Percentiles rank a stretch among this genome's conserved stretches.
Conservation (phyloP, 2,113 vertebrate genomes). For the Clarias batrachus region DNA sequence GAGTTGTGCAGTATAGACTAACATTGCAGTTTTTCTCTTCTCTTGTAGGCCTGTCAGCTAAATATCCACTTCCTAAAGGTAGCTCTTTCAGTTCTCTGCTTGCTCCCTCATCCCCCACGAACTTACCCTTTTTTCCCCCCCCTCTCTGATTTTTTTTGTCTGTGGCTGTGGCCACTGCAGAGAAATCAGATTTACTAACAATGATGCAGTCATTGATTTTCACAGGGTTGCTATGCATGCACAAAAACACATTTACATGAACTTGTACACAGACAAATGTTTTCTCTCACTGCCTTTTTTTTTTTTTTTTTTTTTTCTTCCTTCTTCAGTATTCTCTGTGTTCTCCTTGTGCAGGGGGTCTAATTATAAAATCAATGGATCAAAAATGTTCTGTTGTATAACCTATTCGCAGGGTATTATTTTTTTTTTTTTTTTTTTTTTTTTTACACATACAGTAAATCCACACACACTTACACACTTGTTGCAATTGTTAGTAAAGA, state of each 20-base stretch:
- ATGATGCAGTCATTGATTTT: conserved; percentile 55
- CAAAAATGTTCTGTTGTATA: no score
- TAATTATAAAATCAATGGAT: conserved; percentile 88
- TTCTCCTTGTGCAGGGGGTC: conserved; percentile 61
- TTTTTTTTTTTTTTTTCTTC: conserved; percentile 11
- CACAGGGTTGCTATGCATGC: conserved; percentile 35
- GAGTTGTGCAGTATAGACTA: conserved; percentile 45
- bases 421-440: conserved; percentile 16
- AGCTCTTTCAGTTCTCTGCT: conserved; percentile 65
- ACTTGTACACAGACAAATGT: conserved; percentile 17
- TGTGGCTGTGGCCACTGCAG: conserved; percentile 66
- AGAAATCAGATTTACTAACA: conserved; percentile 75
- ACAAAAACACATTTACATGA: conserved; percentile 9
- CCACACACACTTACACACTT: conserved; percentile 36
- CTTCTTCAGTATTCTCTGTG: conserved; percentile 34
- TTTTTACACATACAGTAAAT: not conserved
- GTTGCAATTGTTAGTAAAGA: conserved; percentile 72
- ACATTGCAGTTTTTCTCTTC: conserved; percentile 64
- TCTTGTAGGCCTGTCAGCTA: conserved; percentile 82
- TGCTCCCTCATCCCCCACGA: conserved; percentile 53
- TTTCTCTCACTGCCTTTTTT: not conserved
- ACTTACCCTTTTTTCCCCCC: conserved; percentile 4
- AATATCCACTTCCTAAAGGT: conserved; percentile 83
- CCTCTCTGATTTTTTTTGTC: conserved; percentile 62
- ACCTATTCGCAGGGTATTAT: no score